Percentiles rank a stretch among this genome's conserved stretches.
Evolutionary conservation across 2,797 vertebrate species (phyloP).

Genomic region (Oryzias dopingdopingensis): DNA sequence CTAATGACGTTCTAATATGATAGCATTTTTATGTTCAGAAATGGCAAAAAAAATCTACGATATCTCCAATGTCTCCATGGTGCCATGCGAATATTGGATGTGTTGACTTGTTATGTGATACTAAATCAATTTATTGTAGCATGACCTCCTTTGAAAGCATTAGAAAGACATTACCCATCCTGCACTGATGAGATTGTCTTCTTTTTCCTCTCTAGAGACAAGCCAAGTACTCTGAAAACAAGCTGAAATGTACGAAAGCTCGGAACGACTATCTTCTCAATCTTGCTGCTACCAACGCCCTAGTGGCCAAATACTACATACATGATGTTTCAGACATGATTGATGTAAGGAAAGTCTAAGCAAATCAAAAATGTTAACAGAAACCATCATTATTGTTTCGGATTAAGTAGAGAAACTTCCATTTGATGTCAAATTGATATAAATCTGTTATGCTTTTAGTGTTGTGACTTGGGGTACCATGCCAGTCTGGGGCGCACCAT

Average conservation of each 20-base stretch:
- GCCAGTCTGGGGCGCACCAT: conserved; percentile 92
- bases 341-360: conserved; percentile 81
- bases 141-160: conserved; percentile 36
- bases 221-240: conserved; percentile 98
- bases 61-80: neutral
- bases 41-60: conserved; percentile 9
- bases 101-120: conserved; percentile 21
- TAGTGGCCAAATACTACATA: conserved; percentile 98
- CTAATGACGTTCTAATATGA: conserved; percentile 12
- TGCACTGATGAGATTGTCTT: conserved; percentile 32
- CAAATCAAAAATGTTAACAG: no score
- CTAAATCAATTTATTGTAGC: conserved; percentile 28
- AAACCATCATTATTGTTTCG: no score
- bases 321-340: conserved; percentile 97
- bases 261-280: conserved; percentile 97
- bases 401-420: no score
- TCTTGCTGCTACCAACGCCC: conserved; percentile 90
- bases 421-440: neutral
- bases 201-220: conserved; percentile 82
- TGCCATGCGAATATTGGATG: conserved; percentile 6
- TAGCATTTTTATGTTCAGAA: conserved; percentile 6
- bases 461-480: conserved; percentile 95
- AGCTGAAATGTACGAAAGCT: conserved; percentile 97
- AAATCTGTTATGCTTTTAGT: conserved; percentile 62
- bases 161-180: conserved; percentile 37